Evolutionary conservation across 2,113 vertebrate species (phyloP), one percentile per base, ranked within the genome.

Genomic region (Microtus montanus): DNA sequence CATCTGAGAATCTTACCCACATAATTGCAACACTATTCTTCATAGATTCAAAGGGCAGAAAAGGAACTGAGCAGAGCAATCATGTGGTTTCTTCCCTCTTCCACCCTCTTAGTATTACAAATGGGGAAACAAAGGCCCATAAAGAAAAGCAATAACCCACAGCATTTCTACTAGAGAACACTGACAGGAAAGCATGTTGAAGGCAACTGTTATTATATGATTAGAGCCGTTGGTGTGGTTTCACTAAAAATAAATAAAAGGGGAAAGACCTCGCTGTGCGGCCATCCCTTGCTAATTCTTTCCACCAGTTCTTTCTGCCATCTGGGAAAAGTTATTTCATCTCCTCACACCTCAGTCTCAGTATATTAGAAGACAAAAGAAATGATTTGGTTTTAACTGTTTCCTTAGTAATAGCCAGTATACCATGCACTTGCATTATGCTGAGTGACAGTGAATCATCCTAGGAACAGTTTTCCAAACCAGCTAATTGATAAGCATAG

Each of bases 21-120:
- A 90, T 93, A 91, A 91, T 93, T 83, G 8, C 44, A 87, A 71
- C 79, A 92, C 87, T 58, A 74, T 6, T 95, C 89, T 90, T 95
- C 92, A 54, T 87, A 80, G 30, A 90, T 47, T 26, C 35, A 75
- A 26, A 68, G 79, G 66, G 74, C 20, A 93, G 66, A 35, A 80
- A 90, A 92, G 70, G 17, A 95, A 41, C 20, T 24, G 17, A 49
- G 19, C 41, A 54, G 20, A 89, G 82, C 83, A 30, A 49, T 13
- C 63, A 4, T 63, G 88, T 78, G 88, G 75, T 63, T 95, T 88
- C 92, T 20, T 44, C 84, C 64, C 41, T 84, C 30, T 54, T 33
- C 35, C 47, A 70, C 1, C 19, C 73, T 44, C 12, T 91, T 54
- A 84, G 52, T 24, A 66, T 91, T 71, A 80, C 11, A 93, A 84